Evolutionary conservation across 2,888 invertebrate species (phyloP).

Genomic region (Phymatocera aterrima): DNA sequence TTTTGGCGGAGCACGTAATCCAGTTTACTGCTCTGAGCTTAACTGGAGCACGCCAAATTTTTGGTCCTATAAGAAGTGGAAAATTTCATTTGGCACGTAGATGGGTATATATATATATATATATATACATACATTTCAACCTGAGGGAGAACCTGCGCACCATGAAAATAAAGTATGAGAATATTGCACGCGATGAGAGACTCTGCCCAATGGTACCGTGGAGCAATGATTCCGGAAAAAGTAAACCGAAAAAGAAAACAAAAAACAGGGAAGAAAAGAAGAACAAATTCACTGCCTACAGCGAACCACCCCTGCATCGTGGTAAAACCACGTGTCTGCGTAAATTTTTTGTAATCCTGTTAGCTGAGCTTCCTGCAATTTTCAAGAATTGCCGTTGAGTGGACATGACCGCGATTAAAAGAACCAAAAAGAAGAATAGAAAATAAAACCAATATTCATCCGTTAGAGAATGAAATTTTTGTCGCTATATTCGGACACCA

Average conservation of each 20-base stretch:
- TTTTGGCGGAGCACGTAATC: not conserved
- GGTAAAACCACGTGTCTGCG: not conserved
- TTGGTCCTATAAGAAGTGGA: slow-evolving; percentile 46
- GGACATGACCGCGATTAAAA: not conserved
- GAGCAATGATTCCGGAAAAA: not conserved
- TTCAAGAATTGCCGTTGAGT: not conserved
- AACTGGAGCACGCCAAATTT: slow-evolving; percentile 17
- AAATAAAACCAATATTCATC: slow-evolving; percentile 11
- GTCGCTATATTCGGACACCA: too few species aligned
- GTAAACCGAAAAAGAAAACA: too few species aligned
- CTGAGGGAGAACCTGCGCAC: not conserved
- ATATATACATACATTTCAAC: too few species aligned
- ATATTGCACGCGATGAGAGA: not conserved
- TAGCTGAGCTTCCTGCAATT: not conserved
- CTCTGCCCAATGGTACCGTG: not conserved
- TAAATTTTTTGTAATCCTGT: not conserved
- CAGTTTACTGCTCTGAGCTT: slow-evolving; percentile 6
- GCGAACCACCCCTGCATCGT: not conserved
- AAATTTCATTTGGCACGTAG: slow-evolving; percentile 4
- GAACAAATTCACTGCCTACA: not conserved
- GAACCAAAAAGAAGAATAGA: too few species aligned
- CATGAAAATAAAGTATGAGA: not conserved
- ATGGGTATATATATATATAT: too few species aligned
- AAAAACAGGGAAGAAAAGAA: not conserved
- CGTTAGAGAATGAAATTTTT: not conserved